A percentile compares a stretch with the other conserved stretches of the same genome.
These are phyloP conservation scores for Hippopotamyrus pictus DNA, from an alignment of 2,797 vertebrate genomes.

Conservation along the genomic window DNA sequence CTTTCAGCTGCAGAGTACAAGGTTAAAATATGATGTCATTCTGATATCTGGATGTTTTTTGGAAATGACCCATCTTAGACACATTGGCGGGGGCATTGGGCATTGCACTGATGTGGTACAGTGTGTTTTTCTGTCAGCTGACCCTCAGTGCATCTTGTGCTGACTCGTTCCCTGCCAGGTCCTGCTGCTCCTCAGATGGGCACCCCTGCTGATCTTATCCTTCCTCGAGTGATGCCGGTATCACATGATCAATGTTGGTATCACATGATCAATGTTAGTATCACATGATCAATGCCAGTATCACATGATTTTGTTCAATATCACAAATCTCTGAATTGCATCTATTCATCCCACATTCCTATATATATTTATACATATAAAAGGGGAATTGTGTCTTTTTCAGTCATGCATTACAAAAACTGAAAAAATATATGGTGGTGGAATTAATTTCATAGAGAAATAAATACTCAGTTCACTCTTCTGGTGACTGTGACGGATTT, in stretches of 20 bases:
- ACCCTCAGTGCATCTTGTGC: background rate
- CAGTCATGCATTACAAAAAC: background rate
- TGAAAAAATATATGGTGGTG: background rate
- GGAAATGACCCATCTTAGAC: background rate
- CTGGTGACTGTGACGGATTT: background rate
- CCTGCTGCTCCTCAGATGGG: background rate
- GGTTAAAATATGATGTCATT: background rate
- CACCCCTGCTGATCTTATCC: background rate
- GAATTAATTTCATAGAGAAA: background rate
- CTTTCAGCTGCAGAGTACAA: background rate
- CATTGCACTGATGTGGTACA: background rate
- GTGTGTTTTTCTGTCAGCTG: background rate
- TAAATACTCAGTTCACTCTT: conserved; percentile 3
- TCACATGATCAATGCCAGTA: background rate
- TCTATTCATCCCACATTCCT: background rate
- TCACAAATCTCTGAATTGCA: background rate
- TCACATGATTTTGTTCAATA: background rate
- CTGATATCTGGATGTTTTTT: background rate
- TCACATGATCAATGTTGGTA: background rate
- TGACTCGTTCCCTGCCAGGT: background rate
- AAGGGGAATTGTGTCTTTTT: background rate
- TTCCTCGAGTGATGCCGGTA: background rate
- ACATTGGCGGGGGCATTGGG: background rate
- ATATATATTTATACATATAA: background rate
- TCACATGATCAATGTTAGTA: too few species aligned